These are phyloP conservation scores for Epizoanthus fatuus DNA, from an alignment of 92 coral and sea anemone species.

Conservation along the genomic window DNA sequence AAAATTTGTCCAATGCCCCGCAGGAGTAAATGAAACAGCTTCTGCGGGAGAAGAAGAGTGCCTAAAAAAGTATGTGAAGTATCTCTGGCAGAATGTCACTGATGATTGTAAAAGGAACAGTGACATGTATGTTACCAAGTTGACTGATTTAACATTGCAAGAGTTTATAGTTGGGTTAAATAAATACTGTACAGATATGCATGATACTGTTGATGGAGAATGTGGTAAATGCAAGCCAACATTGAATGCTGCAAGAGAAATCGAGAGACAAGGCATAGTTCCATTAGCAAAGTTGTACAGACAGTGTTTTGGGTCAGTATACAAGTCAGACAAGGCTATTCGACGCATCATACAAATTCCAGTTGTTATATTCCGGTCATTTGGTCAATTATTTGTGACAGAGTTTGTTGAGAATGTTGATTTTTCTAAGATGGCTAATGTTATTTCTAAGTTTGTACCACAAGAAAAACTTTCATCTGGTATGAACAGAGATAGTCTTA, in stretches of 20 bases:
- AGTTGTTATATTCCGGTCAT: conserved; percentile 32
- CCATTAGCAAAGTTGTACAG: conserved; percentile 34
- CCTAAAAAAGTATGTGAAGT: conserved; percentile 12
- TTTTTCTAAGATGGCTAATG: conserved; percentile 37
- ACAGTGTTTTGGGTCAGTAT: conserved; percentile 32
- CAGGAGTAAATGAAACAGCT: neutral
- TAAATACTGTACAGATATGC: conserved; percentile 15
- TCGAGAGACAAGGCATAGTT: conserved; percentile 18
- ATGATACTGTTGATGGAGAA: conserved; percentile 6
- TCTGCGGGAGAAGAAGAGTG: neutral
- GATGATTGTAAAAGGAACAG: conserved; percentile 18
- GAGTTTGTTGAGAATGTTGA: conserved; percentile 46
- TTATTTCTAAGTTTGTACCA: conserved; percentile 47
- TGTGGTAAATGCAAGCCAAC: conserved; percentile 25
- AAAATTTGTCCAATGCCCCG: neutral
- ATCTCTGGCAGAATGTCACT: conserved; percentile 28
- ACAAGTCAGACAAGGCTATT: conserved; percentile 49
- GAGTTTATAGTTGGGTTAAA: conserved; percentile 26
- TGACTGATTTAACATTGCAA: conserved; percentile 39
- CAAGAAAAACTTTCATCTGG: conserved; percentile 24
- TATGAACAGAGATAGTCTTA: conserved; percentile 39
- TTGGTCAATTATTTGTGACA: conserved; percentile 46
- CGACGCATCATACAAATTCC: conserved; percentile 42
- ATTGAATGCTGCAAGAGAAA: conserved; percentile 23
- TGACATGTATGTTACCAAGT: conserved; percentile 35